These are phyloP conservation scores for Eptatretus atami DNA, from an alignment of 2,797 vertebrate genomes.

Conservation along the genomic window DNA sequence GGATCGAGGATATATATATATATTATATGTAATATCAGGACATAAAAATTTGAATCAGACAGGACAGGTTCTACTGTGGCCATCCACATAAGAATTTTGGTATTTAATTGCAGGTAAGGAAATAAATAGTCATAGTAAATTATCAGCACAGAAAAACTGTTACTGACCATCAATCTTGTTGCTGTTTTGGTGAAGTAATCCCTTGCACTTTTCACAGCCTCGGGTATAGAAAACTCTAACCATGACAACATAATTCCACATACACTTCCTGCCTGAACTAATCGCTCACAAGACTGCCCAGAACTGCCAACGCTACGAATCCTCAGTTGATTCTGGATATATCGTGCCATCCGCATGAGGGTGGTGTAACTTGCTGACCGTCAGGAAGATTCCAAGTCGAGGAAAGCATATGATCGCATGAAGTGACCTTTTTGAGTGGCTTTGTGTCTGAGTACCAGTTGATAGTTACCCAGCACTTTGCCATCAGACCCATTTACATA, in stretches of 20 bases:
- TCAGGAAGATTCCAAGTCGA: conserved; percentile 30
- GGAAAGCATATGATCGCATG: conserved; percentile 58
- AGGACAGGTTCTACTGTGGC: no score
- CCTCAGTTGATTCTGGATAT: conserved; percentile 61
- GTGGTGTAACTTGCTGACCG: conserved; percentile 75
- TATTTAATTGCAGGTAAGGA: no score
- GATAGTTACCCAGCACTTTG: no score
- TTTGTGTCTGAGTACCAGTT: not conserved
- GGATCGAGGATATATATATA: no score
- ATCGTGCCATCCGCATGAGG: conserved; percentile 57
- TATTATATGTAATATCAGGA: no score
- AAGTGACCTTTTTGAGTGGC: conserved; percentile 48
- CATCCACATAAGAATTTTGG: no score
- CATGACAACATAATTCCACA: conserved; percentile 40
- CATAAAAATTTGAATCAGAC: no score
- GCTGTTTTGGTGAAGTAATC: not conserved
- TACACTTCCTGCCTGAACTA: conserved; percentile 56
- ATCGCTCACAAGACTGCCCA: conserved; percentile 64
- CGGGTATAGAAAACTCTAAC: conserved; percentile 49
- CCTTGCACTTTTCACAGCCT: conserved; percentile 22
- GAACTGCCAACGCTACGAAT: conserved; percentile 72
- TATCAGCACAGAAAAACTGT: no score
- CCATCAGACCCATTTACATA: no score
- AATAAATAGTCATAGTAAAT: no score
- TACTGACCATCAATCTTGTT: no score